These are phyloP conservation scores for Hirundichthys speculiger DNA, from an alignment of 2,113 vertebrate genomes.

Conservation along the genomic window DNA sequence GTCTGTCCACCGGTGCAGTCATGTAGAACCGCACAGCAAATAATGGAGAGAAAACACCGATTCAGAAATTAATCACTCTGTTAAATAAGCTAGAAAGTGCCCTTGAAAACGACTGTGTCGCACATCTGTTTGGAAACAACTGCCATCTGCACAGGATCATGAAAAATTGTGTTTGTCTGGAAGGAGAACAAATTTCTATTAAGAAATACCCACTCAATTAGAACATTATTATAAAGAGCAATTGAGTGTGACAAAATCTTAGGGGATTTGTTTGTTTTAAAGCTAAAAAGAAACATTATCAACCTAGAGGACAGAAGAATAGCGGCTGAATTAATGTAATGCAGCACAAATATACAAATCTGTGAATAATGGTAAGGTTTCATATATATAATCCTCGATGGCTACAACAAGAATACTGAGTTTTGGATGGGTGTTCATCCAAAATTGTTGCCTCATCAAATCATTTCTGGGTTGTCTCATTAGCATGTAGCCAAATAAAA, in stretches of 20 bases:
- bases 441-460: background rate
- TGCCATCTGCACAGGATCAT: slow-evolving; percentile 62
- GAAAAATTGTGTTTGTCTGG: slow-evolving; percentile 45
- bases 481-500: no score
- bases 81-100: slow-evolving; percentile 58
- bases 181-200: slow-evolving; percentile 47
- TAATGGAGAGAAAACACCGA: slow-evolving; percentile 54
- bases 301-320: background rate
- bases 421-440: no score
- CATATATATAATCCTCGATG: no score
- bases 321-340: background rate
- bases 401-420: no score
- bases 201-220: slow-evolving; percentile 13
- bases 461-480: background rate
- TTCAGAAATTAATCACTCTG: slow-evolving; percentile 66
- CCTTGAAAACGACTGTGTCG: slow-evolving; percentile 65
- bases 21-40: slow-evolving; percentile 46
- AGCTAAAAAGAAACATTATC: background rate
- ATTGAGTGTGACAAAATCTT: background rate
- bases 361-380: background rate
- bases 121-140: slow-evolving; percentile 68
- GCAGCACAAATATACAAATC: slow-evolving; percentile 25
- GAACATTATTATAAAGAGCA: background rate
- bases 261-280: no score
- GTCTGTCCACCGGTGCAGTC: slow-evolving; percentile 62